phyloP scores from a whole-genome alignment of 1,140 invertebrate genomes.

The Caenorhabditis briggsae region DNA sequence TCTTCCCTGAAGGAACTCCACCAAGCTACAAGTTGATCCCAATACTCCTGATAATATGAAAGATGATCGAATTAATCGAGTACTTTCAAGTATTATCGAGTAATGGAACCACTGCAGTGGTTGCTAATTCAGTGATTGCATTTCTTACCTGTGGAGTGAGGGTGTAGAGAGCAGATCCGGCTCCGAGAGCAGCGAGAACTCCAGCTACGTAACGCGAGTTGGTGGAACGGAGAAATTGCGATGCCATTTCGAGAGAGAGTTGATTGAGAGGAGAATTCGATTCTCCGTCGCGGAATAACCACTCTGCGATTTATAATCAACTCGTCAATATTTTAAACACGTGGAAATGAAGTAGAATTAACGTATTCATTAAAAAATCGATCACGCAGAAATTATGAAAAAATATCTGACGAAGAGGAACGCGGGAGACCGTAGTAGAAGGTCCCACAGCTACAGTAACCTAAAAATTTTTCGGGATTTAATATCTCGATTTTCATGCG shows the following conservation, averaged over 20 bases:
- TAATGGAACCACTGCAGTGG: not conserved
- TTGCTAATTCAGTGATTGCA: too few relatives aligned
- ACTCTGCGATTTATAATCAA: not conserved
- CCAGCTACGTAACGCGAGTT: slow-evolving; percentile 45
- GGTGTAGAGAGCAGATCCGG: slow-evolving; percentile 37
- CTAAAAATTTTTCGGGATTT: too few relatives aligned
- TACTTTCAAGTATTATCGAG: not conserved
- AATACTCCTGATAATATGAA: slow-evolving; percentile 2
- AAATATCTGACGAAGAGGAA: not conserved
- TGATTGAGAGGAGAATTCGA: slow-evolving; percentile 18
- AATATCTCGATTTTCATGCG: too few relatives aligned
- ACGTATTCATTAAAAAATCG: not conserved
- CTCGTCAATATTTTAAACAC: not conserved
- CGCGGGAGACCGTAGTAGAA: too few relatives aligned
- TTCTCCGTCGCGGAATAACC: slow-evolving; percentile 21
- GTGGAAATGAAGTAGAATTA: not conserved
- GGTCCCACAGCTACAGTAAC: too few relatives aligned
- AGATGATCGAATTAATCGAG: not conserved
- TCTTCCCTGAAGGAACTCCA: not conserved
- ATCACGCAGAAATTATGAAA: not conserved
- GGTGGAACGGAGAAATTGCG: slow-evolving; percentile 49
- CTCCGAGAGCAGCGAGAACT: slow-evolving; percentile 39
- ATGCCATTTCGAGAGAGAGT: slow-evolving; percentile 21
- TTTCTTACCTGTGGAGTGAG: slow-evolving; percentile 31
- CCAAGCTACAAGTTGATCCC: not conserved